A percentile compares a stretch with the other conserved stretches of the same genome.
These are phyloP conservation scores for Dicranocentrus wangi DNA, from an alignment of 2,888 invertebrate species.

Conservation along the genomic window DNA sequence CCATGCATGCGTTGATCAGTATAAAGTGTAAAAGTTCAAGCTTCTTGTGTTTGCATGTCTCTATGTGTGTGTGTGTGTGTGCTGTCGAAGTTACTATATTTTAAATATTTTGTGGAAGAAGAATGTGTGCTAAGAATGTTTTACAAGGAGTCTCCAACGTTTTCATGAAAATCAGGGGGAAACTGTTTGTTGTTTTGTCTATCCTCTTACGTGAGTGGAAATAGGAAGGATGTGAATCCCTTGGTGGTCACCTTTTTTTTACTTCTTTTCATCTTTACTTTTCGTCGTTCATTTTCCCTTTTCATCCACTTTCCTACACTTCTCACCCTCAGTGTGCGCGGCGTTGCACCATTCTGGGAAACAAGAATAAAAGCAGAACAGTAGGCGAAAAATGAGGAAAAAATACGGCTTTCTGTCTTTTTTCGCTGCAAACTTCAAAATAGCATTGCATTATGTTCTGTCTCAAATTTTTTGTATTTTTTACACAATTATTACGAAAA, in stretches of 20 bases:
- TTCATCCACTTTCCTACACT: background rate
- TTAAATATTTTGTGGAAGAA: conserved; percentile 2
- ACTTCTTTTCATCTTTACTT: background rate
- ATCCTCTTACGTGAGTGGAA: background rate
- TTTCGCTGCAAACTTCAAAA: background rate
- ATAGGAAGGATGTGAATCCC: conserved; percentile 22
- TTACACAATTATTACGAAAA: conserved; percentile 4
- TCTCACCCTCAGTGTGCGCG: background rate
- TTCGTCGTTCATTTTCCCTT: background rate
- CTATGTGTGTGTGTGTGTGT: background rate
- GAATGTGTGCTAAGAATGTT: background rate
- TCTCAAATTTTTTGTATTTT: background rate
- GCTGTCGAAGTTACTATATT: background rate
- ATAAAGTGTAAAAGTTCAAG: conserved; percentile 18
- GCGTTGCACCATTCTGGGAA: background rate
- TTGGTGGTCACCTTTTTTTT: conserved; percentile 37
- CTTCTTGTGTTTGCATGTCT: conserved; percentile 15
- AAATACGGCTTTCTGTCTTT: background rate
- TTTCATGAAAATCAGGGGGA: conserved; percentile 7
- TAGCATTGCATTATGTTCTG: conserved; percentile 15
- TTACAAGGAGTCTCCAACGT: background rate
- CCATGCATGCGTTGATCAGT: background rate
- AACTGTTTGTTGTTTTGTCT: conserved; percentile 31
- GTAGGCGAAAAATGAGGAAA: background rate
- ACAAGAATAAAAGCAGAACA: background rate